Conservation (phyloP, 2,113 vertebrate species). For the Spea multiplicata region DNA sequence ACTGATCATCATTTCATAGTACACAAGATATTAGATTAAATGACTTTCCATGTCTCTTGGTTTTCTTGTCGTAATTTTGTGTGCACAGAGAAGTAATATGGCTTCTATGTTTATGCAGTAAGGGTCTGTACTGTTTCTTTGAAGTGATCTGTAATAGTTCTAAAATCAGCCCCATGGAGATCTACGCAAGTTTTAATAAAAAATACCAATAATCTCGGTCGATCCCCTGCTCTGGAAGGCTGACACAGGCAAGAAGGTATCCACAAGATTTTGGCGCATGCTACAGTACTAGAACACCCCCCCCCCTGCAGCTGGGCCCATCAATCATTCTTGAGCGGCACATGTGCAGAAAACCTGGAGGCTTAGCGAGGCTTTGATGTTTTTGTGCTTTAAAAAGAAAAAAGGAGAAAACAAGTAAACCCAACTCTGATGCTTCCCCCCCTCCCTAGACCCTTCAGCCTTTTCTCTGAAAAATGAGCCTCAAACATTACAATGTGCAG, state of each 20-base stretch:
- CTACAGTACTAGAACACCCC: constrained; percentile 26
- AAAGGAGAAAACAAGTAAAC: constrained; percentile 28
- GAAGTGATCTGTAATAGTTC: not conserved
- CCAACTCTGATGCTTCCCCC: constrained; percentile 35
- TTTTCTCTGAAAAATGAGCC: constrained; percentile 37
- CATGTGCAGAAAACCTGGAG: constrained; percentile 49
- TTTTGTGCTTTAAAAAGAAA: constrained; percentile 40
- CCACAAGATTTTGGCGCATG: constrained; percentile 33
- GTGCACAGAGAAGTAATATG: not conserved
- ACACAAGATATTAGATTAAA: no score
- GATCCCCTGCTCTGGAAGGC: not conserved
- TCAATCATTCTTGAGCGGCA: constrained; percentile 43
- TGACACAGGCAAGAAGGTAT: constrained; percentile 31
- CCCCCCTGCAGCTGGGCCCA: constrained; percentile 34
- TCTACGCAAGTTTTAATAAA: constrained; percentile 21
- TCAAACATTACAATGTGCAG: constrained; percentile 38
- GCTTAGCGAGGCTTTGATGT: constrained; percentile 46
- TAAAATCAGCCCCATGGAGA: not conserved
- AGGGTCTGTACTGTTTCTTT: not conserved
- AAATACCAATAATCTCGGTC: constrained; percentile 1
- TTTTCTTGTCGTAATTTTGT: not conserved
- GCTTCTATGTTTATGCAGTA: not conserved
- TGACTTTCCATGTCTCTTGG: not conserved
- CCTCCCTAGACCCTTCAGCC: not conserved
- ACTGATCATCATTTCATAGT: no score